Evolutionary conservation across 2,797 vertebrate species (phyloP), one percentile per base, ranked within the genome.

Genomic region (Cuniculus paca): DNA sequence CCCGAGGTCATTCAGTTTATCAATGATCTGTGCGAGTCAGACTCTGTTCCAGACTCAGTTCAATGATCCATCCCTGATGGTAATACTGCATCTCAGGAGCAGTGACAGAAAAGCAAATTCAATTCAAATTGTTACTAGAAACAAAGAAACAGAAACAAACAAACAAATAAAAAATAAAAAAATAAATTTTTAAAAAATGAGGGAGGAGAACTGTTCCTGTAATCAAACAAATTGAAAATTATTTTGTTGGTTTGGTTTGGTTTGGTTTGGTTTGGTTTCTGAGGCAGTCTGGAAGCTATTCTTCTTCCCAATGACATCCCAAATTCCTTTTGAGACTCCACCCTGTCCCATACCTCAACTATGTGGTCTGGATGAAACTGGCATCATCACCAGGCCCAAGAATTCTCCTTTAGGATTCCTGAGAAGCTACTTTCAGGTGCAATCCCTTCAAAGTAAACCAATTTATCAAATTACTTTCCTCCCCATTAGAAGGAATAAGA

Each of bases 1-100:
- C 8, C 24, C 68, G 96, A 88, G 39, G 74, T 83, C 78, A 83
- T 92, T 70, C 11, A n/a, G 42, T 17, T 90, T n/a, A 52, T 80
- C 63, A 74, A 39, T 17, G 12, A 89, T 26, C 88, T 36, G 2
- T 13, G 31, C 63, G 11, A 94, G 61, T 3, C 50, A 82, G 36
- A 95, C 5, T 11, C 45, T n/a, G 3, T 50, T 60, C n/a, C 42
- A 45, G 52, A 34, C 4, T 94, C 22, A 7, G 17, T 61, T 24
- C 1, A 58, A 1, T 50, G 36, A n/a, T 88, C 9, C 48, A 4
- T 34, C 39, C 31, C 31, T 34, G 16, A 78, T 13, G 58, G 20
- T 24, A 74, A 75, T 16, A 4, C 45, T 60, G 20, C 19, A 50
- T 56, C 56, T 95, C 68, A 42, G 48, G 7, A 65, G 34, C 83